Evolutionary conservation across 2,113 vertebrate genomes (phyloP).

Genomic region (Upupa epops): DNA sequence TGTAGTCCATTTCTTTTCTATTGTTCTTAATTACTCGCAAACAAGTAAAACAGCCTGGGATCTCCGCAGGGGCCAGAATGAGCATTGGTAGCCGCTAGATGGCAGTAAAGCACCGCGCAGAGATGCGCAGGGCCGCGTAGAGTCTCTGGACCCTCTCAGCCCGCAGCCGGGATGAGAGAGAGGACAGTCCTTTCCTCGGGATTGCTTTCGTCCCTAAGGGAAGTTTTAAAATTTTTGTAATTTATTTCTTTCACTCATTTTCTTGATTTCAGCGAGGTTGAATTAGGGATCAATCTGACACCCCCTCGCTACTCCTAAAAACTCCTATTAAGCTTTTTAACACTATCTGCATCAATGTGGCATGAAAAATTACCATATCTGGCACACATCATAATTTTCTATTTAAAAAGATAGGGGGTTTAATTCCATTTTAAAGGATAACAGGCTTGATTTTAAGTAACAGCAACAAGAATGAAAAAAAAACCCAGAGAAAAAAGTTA

Average conservation of each 20-base stretch:
- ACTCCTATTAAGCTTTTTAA: background rate
- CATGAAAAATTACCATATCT: conserved; percentile 16
- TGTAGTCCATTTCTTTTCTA: too few species aligned
- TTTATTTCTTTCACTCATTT: background rate
- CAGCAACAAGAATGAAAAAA: conserved; percentile 24
- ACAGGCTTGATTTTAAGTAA: conserved; percentile 68
- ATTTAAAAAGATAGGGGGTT: too few species aligned
- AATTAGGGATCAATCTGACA: background rate
- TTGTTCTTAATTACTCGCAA: too few species aligned
- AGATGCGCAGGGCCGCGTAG: background rate
- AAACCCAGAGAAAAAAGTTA: conserved; percentile 46
- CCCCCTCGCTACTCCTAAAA: background rate
- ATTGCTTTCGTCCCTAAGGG: too few species aligned
- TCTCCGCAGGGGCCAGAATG: too few species aligned
- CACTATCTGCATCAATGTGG: background rate
- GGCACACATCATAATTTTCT: background rate
- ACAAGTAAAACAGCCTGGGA: too few species aligned
- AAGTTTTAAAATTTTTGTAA: too few species aligned
- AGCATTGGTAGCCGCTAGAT: conserved; percentile 58
- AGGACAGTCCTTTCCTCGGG: too few species aligned
- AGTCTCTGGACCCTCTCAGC: too few species aligned
- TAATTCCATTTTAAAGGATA: conserved; percentile 44
- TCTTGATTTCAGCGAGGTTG: background rate
- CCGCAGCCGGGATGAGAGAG: too few species aligned
- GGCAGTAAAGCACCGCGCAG: conserved; percentile 54